Conservation (phyloP, 2,888 invertebrate species). For the Pristionchus mayeri region DNA sequence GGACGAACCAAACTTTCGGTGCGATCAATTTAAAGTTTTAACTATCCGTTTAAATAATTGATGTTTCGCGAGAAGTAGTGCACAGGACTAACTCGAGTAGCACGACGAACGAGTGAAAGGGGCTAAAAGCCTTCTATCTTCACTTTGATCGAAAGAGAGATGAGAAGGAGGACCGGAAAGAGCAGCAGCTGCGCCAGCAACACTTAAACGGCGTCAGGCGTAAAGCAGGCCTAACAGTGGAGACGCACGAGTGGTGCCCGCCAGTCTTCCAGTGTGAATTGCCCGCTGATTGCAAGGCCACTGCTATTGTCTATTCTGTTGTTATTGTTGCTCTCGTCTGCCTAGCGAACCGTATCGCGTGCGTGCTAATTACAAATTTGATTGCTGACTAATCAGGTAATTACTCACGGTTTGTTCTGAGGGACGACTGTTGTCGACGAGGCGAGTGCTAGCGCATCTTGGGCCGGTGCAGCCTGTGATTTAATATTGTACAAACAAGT, state of each 20-base stretch:
- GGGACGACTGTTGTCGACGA: constrained; percentile 36
- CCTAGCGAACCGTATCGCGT: not conserved
- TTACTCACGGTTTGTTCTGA: constrained; percentile 46
- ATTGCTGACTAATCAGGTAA: not conserved
- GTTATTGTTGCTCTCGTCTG: not conserved
- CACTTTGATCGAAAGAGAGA: not conserved
- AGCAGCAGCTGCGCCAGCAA: not conserved
- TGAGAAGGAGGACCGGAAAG: constrained; percentile 24
- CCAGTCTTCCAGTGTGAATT: not conserved
- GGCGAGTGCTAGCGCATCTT: constrained; percentile 44
- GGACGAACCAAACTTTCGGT: not conserved
- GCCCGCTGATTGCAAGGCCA: not conserved
- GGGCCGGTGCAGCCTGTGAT: constrained; percentile 36
- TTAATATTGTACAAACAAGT: not conserved
- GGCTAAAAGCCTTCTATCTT: not conserved
- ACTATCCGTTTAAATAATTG: too few species aligned
- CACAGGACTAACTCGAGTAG: not conserved
- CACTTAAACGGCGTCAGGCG: not conserved
- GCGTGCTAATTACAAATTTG: not conserved
- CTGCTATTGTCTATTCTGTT: constrained; percentile 22
- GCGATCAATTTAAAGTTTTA: not conserved
- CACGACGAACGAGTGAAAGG: not conserved
- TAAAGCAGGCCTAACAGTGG: not conserved
- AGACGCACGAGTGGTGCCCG: not conserved
- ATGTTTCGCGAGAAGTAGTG: too few species aligned